Evolutionary conservation across 2,113 vertebrate genomes (phyloP).

Genomic region (Trogon melanurus): DNA sequence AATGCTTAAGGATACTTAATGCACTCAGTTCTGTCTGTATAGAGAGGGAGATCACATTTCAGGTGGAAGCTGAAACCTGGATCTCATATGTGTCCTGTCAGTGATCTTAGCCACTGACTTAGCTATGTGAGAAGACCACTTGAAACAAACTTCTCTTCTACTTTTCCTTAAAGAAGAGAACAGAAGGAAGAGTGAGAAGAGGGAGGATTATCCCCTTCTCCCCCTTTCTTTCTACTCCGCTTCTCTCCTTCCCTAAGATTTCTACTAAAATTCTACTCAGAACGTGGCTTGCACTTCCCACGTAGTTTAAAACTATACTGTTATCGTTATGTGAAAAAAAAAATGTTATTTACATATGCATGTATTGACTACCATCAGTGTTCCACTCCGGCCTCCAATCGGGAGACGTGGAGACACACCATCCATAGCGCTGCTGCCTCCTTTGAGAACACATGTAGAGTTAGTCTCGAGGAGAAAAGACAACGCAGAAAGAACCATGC

Average conservation of each 20-base stretch:
- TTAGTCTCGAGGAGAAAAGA: too few relatives aligned
- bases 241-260: not conserved
- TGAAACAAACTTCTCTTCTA: not conserved
- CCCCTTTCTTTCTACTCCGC: not conserved
- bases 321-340: not conserved
- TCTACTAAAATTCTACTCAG: not conserved
- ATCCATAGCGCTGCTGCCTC: too few relatives aligned
- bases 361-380: too few relatives aligned
- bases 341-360: not conserved
- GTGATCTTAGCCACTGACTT: not conserved
- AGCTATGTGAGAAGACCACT: not conserved
- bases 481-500: too few relatives aligned
- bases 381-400: too few relatives aligned
- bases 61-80: not conserved
- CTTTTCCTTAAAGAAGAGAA: not conserved
- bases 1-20: not conserved
- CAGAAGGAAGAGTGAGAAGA: not conserved
- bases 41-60: too few relatives aligned
- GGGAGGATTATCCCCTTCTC: not conserved
- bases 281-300: not conserved
- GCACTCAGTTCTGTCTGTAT: not conserved
- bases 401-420: too few relatives aligned
- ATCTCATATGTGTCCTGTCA: not conserved
- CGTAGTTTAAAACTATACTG: not conserved
- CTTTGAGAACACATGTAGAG: too few relatives aligned